Evolutionary conservation across 2,797 vertebrate genomes (phyloP), one percentile per base, ranked within the genome.

Genomic region (Lithobates sylvaticus): DNA sequence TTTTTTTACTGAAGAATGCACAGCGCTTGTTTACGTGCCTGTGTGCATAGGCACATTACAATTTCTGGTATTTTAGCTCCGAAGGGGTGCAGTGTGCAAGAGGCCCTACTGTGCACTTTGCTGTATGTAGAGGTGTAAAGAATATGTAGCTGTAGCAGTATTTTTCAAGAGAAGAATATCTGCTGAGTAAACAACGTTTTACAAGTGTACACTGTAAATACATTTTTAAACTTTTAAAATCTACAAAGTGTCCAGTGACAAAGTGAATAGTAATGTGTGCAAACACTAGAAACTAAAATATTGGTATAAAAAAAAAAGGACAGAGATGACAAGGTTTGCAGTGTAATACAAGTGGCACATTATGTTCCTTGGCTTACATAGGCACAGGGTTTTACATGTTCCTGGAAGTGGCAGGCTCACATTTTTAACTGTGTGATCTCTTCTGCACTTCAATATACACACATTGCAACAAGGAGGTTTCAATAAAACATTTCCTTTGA

Each of bases 261-360:
- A 32, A 32, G 32, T 61, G 54, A 61, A 61, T 61, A 61, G 21
- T 61, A 61, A 61, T 61, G 54, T 61, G 21, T 23, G 54, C 21
- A 61, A 61, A 69, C 27, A 69, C 3, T 69, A 69, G 32, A 69
- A 69, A 69, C 3, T 12, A 32, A 27, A 27, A 27, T 16, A 69
- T 27, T 13, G 18, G 67, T 69, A 27, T 78, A 75, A 36, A 32
- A 61, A 70, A 75, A 36, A 32, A 61, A 70, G 36, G 82, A 76
- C 0, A 83, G 68, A 72, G 27, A 34, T 39, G 42, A 2, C 12
- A 39, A 4, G 10, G 77, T 84, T 8, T 29, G 10, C 67, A 69
- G 26, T 13, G 67, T 27, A 32, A 10, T 34, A 69, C 26, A 69
- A 69, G 72, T 54, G 74, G 42, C 78, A 73, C 61, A 13, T 0